phyloP scores from a whole-genome alignment of 2,113 vertebrate genomes.

The Probosciger aterrimus region DNA sequence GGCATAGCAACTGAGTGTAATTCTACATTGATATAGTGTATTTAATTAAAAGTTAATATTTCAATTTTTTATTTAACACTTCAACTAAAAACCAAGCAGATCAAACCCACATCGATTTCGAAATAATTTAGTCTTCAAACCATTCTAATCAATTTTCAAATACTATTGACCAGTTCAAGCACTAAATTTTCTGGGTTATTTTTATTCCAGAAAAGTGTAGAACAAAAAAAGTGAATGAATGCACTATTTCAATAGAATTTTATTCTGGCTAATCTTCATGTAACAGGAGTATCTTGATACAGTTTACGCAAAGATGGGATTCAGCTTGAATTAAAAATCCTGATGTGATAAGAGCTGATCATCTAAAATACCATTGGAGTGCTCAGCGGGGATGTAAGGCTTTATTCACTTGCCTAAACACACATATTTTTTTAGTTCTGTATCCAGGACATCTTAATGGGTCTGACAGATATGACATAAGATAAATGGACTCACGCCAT shows the following conservation, averaged over 20 bases:
- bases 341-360: neutral
- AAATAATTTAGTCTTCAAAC: neutral
- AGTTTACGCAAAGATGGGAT: neutral
- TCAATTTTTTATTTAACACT: neutral
- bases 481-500: neutral
- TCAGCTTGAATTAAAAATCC: neutral
- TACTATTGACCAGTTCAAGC: neutral
- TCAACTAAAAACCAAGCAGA: neutral
- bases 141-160: neutral
- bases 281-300: neutral
- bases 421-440: neutral
- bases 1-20: neutral
- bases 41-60: constrained; percentile 5
- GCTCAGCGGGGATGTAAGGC: neutral
- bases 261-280: neutral
- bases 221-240: neutral
- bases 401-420: neutral
- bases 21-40: neutral
- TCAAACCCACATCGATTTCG: neutral
- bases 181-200: neutral
- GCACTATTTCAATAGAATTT: neutral
- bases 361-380: neutral
- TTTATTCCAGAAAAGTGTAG: neutral
- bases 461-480: neutral
- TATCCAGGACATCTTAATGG: neutral